Percentiles rank a stretch among this genome's conserved stretches.
Conservation (phyloP, 1,140 invertebrate genomes). For the Cotesia glomerata region DNA sequence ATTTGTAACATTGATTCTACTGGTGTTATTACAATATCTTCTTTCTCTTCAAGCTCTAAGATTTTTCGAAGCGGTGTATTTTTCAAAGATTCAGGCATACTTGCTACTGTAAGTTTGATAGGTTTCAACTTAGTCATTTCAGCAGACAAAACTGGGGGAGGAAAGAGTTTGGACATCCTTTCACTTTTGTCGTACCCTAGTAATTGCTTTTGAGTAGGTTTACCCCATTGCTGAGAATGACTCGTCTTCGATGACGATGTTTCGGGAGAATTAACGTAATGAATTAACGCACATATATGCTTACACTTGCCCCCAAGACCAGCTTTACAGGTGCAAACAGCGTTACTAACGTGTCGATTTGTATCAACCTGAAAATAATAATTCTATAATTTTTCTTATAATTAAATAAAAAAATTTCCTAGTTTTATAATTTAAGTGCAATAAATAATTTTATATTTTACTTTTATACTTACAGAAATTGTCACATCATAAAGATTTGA, state of each 20-base stretch:
- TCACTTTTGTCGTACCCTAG: conserved; percentile 25
- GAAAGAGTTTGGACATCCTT: conserved; percentile 16
- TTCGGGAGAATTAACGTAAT: conserved; percentile 26
- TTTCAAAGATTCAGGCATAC: too few relatives aligned
- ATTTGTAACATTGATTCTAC: too few relatives aligned
- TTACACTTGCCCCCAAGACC: conserved; percentile 24
- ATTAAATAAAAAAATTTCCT: neutral
- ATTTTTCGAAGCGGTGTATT: too few relatives aligned
- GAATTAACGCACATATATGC: conserved; percentile 25
- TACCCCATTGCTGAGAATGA: conserved; percentile 27
- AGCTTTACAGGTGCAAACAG: conserved; percentile 21
- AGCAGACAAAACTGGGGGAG: neutral
- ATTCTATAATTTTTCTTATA: conserved; percentile 12
- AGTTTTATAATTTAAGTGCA: neutral
- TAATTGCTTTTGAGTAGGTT: conserved; percentile 22
- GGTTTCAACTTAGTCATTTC: too few relatives aligned
- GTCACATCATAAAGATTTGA: conserved; percentile 22
- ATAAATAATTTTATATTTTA: neutral
- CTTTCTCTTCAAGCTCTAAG: too few relatives aligned
- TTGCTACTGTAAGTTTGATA: too few relatives aligned
- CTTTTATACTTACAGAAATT: conserved; percentile 16
- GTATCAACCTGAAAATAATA: conserved; percentile 27
- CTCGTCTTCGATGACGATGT: conserved; percentile 19
- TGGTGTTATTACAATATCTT: too few relatives aligned
- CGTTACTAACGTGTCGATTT: conserved; percentile 18